Evolutionary conservation across 2,113 vertebrate genomes (phyloP).

Genomic region (Meriones unguiculatus): DNA sequence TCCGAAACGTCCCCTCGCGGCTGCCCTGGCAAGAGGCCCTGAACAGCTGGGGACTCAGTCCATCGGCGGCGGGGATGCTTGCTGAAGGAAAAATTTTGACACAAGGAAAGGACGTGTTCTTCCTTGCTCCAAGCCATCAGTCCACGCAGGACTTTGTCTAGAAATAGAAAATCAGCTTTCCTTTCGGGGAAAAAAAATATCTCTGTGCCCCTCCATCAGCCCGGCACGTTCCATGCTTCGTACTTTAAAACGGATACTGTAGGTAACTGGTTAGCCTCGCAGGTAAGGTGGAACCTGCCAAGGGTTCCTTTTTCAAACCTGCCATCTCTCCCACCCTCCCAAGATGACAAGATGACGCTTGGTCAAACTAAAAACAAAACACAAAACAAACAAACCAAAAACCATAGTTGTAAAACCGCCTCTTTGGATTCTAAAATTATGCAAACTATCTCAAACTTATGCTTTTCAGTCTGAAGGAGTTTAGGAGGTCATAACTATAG

Average conservation of each 20-base stretch:
- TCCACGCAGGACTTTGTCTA: background rate
- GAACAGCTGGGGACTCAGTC: background rate
- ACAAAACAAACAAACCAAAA: no score
- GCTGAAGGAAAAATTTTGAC: background rate
- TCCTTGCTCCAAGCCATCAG: background rate
- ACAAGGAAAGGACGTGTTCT: background rate
- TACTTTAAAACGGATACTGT: background rate
- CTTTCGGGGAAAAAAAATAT: background rate
- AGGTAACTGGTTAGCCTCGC: background rate
- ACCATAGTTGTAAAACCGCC: background rate
- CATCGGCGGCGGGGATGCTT: background rate
- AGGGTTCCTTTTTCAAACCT: no score
- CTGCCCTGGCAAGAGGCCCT: background rate
- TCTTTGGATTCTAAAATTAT: slow-evolving; percentile 13
- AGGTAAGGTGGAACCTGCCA: background rate
- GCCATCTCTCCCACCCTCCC: background rate
- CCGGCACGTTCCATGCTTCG: background rate
- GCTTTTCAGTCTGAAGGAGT: background rate
- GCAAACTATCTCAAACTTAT: background rate
- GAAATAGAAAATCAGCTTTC: background rate
- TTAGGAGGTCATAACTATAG: background rate
- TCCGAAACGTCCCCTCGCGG: background rate
- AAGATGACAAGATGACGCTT: background rate
- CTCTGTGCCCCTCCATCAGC: background rate
- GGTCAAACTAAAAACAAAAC: background rate